Conservation (phyloP, 1,140 invertebrate genomes). For the Plutomurus gul region DNA sequence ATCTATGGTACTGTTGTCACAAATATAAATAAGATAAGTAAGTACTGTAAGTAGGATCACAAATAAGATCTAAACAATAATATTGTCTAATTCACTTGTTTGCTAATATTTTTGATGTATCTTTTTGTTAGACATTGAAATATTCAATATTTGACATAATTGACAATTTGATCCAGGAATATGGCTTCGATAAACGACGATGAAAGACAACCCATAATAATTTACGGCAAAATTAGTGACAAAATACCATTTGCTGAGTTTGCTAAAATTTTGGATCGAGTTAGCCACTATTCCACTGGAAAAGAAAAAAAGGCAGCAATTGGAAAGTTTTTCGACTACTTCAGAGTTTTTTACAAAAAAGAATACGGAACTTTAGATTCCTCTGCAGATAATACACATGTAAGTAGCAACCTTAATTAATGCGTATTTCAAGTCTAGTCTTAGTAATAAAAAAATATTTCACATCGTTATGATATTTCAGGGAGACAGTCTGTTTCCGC, state of each 20-base stretch:
- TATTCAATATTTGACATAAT: no score
- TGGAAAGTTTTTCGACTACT: constrained; percentile 61
- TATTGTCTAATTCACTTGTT: no score
- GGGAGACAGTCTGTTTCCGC: constrained; percentile 1
- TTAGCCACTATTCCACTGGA: constrained; percentile 58
- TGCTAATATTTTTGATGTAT: no score
- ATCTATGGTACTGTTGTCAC: no score
- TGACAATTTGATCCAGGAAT: neutral
- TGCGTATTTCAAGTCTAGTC: neutral
- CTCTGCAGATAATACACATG: neutral
- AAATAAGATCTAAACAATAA: no score
- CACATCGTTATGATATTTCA: constrained; percentile 53
- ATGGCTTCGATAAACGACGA: neutral
- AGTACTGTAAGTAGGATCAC: no score
- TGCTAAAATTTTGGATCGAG: constrained; percentile 62
- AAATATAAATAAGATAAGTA: no score
- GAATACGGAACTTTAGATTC: constrained; percentile 54
- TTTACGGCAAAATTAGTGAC: constrained; percentile 37
- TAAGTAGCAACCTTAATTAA: constrained; percentile 54
- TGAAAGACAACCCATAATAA: neutral
- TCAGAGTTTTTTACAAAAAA: constrained; percentile 56
- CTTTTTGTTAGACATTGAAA: no score
- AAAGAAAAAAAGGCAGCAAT: constrained; percentile 61
- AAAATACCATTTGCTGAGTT: constrained; percentile 60
- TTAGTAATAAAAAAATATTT: neutral